Evolutionary conservation across 2,113 vertebrate genomes (phyloP).

Genomic region (Lepus americanus): DNA sequence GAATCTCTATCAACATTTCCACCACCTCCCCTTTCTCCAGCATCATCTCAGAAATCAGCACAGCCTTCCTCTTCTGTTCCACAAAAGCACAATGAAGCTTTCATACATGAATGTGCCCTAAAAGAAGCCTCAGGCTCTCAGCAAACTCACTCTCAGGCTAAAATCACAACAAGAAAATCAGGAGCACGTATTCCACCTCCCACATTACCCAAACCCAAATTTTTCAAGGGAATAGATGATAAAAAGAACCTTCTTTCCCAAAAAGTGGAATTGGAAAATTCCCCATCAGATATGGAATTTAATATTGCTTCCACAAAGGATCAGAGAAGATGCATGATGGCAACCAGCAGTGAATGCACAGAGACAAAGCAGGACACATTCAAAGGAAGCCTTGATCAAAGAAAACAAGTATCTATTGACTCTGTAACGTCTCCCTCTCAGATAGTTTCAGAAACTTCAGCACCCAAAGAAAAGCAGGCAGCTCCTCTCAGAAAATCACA

Average conservation of each 20-base stretch:
- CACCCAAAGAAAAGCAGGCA: constrained; percentile 82
- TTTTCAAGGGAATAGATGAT: constrained; percentile 82
- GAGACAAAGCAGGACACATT: constrained; percentile 49
- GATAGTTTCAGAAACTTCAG: constrained; percentile 74
- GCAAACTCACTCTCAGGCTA: constrained; percentile 83
- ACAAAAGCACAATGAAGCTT: constrained; percentile 49
- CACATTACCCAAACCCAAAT: constrained; percentile 88
- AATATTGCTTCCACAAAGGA: constrained; percentile 19
- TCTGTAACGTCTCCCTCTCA: constrained; percentile 35
- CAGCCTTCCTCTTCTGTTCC: constrained; percentile 66
- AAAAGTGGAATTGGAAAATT: constrained; percentile 59
- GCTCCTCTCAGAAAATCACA: constrained; percentile 89
- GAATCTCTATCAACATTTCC: constrained; percentile 86
- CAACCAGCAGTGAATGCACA: constrained; percentile 29
- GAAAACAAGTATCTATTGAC: constrained; percentile 48
- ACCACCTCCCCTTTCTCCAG: constrained; percentile 85
- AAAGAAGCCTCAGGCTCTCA: constrained; percentile 61
- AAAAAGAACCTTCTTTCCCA: constrained; percentile 75
- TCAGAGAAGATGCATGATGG: constrained; percentile 40
- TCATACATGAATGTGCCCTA: constrained; percentile 56
- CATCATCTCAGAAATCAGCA: constrained; percentile 76
- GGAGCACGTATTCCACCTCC: constrained; percentile 82
- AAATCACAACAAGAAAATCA: constrained; percentile 86
- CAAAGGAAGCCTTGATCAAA: constrained; percentile 55
- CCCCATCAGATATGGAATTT: constrained; percentile 50